phyloP scores from a whole-genome alignment of 2,113 vertebrate genomes.

The Pachypanchax playfairii region DNA sequence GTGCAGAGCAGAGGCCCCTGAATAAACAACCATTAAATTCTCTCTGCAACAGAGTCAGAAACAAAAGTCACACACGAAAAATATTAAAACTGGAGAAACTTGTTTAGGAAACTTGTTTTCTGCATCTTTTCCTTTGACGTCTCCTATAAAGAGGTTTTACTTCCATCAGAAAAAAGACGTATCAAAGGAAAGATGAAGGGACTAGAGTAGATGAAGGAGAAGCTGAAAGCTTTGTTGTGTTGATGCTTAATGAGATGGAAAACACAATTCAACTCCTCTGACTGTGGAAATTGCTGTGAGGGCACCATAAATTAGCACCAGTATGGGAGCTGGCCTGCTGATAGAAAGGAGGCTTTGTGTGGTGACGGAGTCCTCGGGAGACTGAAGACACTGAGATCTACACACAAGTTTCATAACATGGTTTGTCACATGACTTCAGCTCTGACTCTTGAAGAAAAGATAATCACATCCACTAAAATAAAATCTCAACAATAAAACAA shows the following conservation, averaged over 20 bases:
- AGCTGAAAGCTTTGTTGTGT: slow-evolving; percentile 82
- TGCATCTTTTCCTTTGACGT: no score
- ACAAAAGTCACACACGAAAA: slow-evolving; percentile 36
- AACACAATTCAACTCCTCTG: slow-evolving; percentile 84
- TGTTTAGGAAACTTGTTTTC: no score
- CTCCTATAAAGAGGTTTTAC: no score
- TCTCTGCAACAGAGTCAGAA: slow-evolving; percentile 58
- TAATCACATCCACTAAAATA: no score
- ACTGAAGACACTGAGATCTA: slow-evolving; percentile 49
- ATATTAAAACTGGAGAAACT: slow-evolving; percentile 16
- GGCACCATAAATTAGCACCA: slow-evolving; percentile 85
- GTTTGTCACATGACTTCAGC: slow-evolving; percentile 31
- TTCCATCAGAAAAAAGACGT: no score
- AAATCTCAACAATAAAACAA: no score
- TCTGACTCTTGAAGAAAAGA: slow-evolving; percentile 2
- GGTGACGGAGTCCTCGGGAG: slow-evolving; percentile 68
- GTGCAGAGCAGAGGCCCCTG: slow-evolving; percentile 76
- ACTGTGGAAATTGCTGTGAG: slow-evolving; percentile 87
- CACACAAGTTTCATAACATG: slow-evolving; percentile 28
- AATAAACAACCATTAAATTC: slow-evolving; percentile 83
- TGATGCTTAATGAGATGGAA: slow-evolving; percentile 87
- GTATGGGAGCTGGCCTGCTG: slow-evolving; percentile 78
- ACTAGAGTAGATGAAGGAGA: slow-evolving; percentile 64
- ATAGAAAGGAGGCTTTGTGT: slow-evolving; percentile 82
- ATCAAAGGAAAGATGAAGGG: slow-evolving; percentile 56